A percentile compares a stretch with the other conserved stretches of the same genome.
These are phyloP conservation scores for Anolis carolinensis DNA, from an alignment of 2,113 vertebrate species.

Conservation along the genomic window DNA sequence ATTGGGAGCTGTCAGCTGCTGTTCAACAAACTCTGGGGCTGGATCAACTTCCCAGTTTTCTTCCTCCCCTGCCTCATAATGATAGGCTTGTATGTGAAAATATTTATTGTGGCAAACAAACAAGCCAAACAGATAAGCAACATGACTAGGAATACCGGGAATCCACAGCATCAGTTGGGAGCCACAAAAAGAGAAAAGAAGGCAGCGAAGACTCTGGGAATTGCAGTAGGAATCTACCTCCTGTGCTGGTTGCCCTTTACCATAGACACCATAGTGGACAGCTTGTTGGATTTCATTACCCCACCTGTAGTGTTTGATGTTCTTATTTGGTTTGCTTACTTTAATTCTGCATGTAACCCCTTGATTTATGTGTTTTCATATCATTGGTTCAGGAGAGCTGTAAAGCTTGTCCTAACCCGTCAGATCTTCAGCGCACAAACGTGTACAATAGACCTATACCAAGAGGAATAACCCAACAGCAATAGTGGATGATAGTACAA, in stretches of 20 bases:
- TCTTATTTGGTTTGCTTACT: constrained; percentile 70
- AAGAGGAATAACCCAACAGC: constrained; percentile 39
- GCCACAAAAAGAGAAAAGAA: constrained; percentile 61
- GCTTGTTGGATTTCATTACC: constrained; percentile 59
- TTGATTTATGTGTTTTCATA: constrained; percentile 72
- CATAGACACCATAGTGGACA: constrained; percentile 53
- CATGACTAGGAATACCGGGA: constrained; percentile 8
- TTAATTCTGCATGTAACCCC: constrained; percentile 69
- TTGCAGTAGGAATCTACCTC: constrained; percentile 61
- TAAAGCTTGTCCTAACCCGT: constrained; percentile 58
- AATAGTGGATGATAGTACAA: not conserved
- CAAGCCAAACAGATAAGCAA: constrained; percentile 60
- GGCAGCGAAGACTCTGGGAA: constrained; percentile 65
- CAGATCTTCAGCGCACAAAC: constrained; percentile 46
- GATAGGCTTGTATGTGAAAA: constrained; percentile 65
- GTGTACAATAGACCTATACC: constrained; percentile 57
- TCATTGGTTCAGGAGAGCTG: constrained; percentile 63
- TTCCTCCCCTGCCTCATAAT: constrained; percentile 68
- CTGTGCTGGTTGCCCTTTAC: constrained; percentile 68
- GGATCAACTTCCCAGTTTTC: constrained; percentile 69
- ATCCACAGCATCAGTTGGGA: not conserved
- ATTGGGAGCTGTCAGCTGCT: constrained; percentile 65
- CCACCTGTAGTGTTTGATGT: constrained; percentile 60
- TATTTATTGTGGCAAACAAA: constrained; percentile 66
- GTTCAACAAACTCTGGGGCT: constrained; percentile 71